Evolutionary conservation across 1,140 invertebrate genomes (phyloP).

Genomic region (Sitobion miscanthi): DNA sequence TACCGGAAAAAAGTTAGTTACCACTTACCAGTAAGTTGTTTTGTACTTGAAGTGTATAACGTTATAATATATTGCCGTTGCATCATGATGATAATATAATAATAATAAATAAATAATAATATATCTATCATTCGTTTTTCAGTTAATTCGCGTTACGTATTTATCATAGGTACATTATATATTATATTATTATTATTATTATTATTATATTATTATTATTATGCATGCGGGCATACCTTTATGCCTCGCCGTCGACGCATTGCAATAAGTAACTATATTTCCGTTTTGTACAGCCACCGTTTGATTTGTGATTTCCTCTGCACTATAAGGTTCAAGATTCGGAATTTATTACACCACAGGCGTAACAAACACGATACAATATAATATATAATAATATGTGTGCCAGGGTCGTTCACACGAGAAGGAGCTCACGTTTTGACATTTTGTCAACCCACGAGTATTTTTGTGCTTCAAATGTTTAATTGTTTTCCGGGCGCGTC

Average conservation of each 20-base stretch:
- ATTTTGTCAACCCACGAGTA: conserved; percentile 35
- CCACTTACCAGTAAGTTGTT: background rate
- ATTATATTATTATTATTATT: background rate
- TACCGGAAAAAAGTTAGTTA: background rate
- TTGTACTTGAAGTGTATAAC: background rate
- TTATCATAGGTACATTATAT: background rate
- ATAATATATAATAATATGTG: background rate
- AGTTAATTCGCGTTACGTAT: background rate
- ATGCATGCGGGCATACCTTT: background rate
- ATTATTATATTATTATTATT: too few species aligned
- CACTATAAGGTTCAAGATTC: background rate
- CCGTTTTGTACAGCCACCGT: background rate
- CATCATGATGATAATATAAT: background rate
- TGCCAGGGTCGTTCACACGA: conserved; percentile 21
- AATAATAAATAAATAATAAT: background rate
- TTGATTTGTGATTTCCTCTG: conserved; percentile 45
- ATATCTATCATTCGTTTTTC: background rate
- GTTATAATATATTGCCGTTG: background rate
- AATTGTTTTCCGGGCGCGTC: background rate
- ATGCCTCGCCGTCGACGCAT: background rate
- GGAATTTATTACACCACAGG: conserved; percentile 11
- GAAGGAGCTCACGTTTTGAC: conserved; percentile 19
- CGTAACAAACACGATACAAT: background rate
- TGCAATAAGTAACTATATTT: conserved; percentile 1
- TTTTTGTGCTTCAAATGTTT: background rate